phyloP scores from a whole-genome alignment of 35 echinoderm and acorn worm genomes.

The Ophiothrix spiculata region DNA sequence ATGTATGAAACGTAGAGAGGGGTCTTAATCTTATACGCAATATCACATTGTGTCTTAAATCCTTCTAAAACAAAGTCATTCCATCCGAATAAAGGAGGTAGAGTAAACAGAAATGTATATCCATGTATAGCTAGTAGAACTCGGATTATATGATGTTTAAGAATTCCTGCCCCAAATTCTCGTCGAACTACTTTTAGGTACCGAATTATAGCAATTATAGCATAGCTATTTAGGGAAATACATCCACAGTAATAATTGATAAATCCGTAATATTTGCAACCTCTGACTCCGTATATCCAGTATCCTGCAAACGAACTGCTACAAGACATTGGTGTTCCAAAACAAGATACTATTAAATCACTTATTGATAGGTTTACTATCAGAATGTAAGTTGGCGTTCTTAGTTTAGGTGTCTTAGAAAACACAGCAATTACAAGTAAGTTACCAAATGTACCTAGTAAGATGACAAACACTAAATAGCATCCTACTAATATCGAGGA shows the following conservation, averaged over 20 bases:
- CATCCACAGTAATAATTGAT: conserved; percentile 63
- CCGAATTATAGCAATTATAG: conserved; percentile 26
- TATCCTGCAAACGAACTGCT: conserved; percentile 29
- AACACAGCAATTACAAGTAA: conserved; percentile 23
- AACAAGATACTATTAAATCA: conserved; percentile 32
- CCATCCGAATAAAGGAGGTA: conserved; percentile 46
- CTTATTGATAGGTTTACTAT: conserved; percentile 48
- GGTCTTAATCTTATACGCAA: conserved; percentile 35
- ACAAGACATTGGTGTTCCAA: conserved; percentile 42
- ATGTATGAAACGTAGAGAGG: conserved; percentile 49
- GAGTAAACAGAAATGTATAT: conserved; percentile 32
- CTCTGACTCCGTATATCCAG: conserved; percentile 44
- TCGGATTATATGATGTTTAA: not conserved
- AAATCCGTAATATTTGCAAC: conserved; percentile 49
- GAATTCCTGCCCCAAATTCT: not conserved
- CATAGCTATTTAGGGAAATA: conserved; percentile 52
- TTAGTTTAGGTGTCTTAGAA: conserved; percentile 22
- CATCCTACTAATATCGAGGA: too few relatives aligned
- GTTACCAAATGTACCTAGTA: conserved; percentile 33
- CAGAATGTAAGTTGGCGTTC: conserved; percentile 35
- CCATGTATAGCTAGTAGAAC: conserved; percentile 19
- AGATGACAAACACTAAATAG: not conserved
- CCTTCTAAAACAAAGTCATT: conserved; percentile 43
- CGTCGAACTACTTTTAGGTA: conserved; percentile 30
- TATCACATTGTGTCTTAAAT: conserved; percentile 42